Conservation (phyloP, 2,113 vertebrate genomes). For the Oreamnos americanus region DNA sequence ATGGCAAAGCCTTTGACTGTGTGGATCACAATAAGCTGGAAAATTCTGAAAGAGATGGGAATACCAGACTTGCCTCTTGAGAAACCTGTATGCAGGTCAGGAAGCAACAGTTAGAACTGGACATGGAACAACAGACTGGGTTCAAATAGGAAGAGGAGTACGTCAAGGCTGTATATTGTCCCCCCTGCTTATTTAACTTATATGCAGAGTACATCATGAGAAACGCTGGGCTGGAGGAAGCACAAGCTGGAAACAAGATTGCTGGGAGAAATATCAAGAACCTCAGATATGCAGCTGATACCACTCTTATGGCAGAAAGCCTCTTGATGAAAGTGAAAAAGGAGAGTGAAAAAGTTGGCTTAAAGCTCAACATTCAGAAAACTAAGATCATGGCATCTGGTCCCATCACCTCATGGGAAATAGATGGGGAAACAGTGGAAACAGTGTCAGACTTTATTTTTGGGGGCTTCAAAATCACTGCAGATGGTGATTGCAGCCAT, state of each 20-base stretch:
- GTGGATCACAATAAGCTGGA: no score
- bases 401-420: neutral
- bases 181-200: neutral
- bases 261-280: no score
- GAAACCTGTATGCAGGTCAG: no score
- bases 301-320: neutral
- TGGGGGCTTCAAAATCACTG: accelerated
- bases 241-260: neutral
- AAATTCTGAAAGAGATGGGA: no score
- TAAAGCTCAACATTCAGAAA: neutral
- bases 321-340: neutral
- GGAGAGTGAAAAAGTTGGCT: neutral
- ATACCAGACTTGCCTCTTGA: no score
- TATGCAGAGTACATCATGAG: neutral
- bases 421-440: neutral
- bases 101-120: no score
- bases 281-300: no score
- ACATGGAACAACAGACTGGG: neutral
- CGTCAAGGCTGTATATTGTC: neutral
- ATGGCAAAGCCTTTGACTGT: no score
- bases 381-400: neutral
- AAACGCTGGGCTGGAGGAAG: neutral
- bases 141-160: neutral
- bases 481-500: neutral
- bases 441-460: neutral